phyloP scores from a whole-genome alignment of 2,888 invertebrate species.

The Drosophila multiciliata region DNA sequence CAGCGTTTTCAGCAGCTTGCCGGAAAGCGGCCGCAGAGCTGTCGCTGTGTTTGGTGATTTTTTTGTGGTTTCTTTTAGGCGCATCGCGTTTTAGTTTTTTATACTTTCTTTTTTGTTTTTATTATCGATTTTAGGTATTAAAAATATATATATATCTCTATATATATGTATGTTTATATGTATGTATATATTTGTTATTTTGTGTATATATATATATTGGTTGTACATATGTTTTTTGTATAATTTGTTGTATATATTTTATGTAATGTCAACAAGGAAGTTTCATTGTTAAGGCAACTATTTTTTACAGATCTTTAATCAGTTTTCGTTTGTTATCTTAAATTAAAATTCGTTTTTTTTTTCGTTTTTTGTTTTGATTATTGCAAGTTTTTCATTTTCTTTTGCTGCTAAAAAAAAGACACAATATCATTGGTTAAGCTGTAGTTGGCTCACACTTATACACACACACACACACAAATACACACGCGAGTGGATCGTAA shows the following conservation, averaged over 20 bases:
- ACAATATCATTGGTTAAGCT: constrained; percentile 17
- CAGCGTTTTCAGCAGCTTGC: constrained; percentile 62
- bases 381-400: constrained; percentile 34
- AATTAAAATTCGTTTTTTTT: constrained; percentile 6
- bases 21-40: constrained; percentile 51
- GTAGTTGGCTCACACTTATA: constrained; percentile 19
- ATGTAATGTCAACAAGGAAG: constrained; percentile 73
- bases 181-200: constrained; percentile 47
- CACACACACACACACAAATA: neutral
- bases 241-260: constrained; percentile 45
- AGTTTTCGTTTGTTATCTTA: constrained; percentile 30
- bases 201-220: constrained; percentile 43
- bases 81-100: constrained; percentile 46
- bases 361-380: constrained; percentile 30
- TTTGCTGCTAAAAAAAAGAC: constrained; percentile 25
- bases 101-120: constrained; percentile 21
- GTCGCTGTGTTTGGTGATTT: constrained; percentile 40
- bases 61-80: constrained; percentile 75
- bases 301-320: constrained; percentile 42
- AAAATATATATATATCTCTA: constrained; percentile 38
- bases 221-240: constrained; percentile 46
- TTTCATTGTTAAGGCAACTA: constrained; percentile 77
- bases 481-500: constrained; percentile 13
- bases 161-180: constrained; percentile 32
- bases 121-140: constrained; percentile 35